phyloP scores from a whole-genome alignment of 1,140 invertebrate genomes.

The Uloborus diversus region DNA sequence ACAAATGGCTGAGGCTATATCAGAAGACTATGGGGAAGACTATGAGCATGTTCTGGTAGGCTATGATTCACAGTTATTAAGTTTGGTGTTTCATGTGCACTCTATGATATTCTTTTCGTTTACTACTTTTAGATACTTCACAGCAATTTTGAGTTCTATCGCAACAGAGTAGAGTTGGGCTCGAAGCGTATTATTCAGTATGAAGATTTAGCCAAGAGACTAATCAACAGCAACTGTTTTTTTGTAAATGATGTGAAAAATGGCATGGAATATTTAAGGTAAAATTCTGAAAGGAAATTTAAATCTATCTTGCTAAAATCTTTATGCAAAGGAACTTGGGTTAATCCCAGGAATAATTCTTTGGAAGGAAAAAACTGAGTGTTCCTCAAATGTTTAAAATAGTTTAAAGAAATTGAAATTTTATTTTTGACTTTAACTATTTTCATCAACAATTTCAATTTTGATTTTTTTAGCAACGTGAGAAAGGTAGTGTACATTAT shows the following conservation, averaged over 20 bases:
- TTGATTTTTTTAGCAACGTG: no score
- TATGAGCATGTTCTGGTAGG: slow-evolving; percentile 91
- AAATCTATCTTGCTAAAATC: no score
- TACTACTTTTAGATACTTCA: slow-evolving; percentile 76
- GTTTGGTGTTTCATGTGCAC: no score
- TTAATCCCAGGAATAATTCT: no score
- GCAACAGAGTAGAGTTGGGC: slow-evolving; percentile 88
- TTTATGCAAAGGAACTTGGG: no score
- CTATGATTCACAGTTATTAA: slow-evolving; percentile 28
- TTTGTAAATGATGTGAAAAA: slow-evolving; percentile 87
- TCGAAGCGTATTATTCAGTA: slow-evolving; percentile 92
- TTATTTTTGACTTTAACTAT: no score
- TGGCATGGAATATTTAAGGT: slow-evolving; percentile 87
- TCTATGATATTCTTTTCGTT: no score
- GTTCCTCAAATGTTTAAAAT: background rate
- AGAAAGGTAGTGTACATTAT: no score
- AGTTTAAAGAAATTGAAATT: background rate
- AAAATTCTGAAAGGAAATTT: no score
- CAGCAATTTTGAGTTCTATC: slow-evolving; percentile 95
- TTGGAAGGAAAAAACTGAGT: background rate
- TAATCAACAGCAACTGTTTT: slow-evolving; percentile 77
- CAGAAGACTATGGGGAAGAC: slow-evolving; percentile 96
- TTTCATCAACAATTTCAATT: no score
- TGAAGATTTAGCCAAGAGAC: slow-evolving; percentile 88
- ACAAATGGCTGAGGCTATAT: slow-evolving; percentile 86